Conservation (phyloP, 2,888 invertebrate genomes). For the Cetonia aurata region DNA sequence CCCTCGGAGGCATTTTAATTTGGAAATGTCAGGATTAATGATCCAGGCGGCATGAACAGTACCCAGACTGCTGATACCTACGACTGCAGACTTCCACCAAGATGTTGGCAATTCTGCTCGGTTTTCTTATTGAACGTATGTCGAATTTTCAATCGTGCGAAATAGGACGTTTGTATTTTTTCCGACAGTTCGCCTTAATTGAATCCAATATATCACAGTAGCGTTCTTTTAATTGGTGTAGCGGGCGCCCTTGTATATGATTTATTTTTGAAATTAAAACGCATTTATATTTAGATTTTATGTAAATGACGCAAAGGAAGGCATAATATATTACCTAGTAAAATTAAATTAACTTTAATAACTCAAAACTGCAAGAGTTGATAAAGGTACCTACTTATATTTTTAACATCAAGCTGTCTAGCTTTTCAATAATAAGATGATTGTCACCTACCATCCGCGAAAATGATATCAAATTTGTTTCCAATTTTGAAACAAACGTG, state of each 20-base stretch:
- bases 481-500: too few species aligned
- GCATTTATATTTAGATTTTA: too few species aligned
- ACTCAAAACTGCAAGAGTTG: too few species aligned
- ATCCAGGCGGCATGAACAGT: constrained; percentile 42
- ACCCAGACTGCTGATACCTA: constrained; percentile 33
- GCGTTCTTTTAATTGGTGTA: neutral
- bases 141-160: neutral
- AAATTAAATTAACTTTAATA: too few species aligned
- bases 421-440: too few species aligned
- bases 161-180: neutral
- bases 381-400: too few species aligned
- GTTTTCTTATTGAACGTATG: constrained; percentile 5
- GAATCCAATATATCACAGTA: constrained; percentile 23
- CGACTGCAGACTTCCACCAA: constrained; percentile 10
- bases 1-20: constrained; percentile 45
- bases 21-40: constrained; percentile 44
- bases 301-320: too few species aligned
- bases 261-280: neutral
- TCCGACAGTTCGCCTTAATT: constrained; percentile 8
- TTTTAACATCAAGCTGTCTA: too few species aligned
- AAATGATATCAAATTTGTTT: too few species aligned
- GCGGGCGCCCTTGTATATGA: neutral
- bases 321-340: too few species aligned
- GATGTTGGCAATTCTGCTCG: constrained; percentile 24
- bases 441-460: too few species aligned